Conservation (phyloP, 2,113 vertebrate species). For the Trichechus manatus region DNA sequence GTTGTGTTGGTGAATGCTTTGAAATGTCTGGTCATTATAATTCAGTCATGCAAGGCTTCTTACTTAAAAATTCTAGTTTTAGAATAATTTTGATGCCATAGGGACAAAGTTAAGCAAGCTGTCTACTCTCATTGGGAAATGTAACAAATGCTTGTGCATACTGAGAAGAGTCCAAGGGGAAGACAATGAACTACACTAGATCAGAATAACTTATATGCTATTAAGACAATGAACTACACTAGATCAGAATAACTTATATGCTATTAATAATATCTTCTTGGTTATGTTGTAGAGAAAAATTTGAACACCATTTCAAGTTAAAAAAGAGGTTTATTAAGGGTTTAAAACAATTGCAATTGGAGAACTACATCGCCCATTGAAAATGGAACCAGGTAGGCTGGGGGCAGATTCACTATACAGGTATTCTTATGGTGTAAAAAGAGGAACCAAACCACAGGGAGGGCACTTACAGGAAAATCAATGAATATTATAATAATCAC, state of each 20-base stretch:
- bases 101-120: conserved; percentile 25
- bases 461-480: too few relatives aligned
- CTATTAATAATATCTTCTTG: neutral
- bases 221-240: neutral
- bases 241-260: neutral
- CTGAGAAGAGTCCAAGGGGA: neutral
- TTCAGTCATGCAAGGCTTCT: conserved; percentile 51
- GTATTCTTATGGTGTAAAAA: too few relatives aligned
- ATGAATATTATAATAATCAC: too few relatives aligned
- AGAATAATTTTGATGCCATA: neutral
- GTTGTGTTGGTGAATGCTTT: conserved; percentile 64
- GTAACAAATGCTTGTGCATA: neutral
- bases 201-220: neutral
- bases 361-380: too few relatives aligned
- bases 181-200: neutral
- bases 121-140: neutral
- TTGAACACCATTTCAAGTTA: too few relatives aligned
- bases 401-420: too few relatives aligned
- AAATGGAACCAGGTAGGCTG: too few relatives aligned
- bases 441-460: too few relatives aligned
- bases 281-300: neutral
- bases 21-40: conserved; percentile 59
- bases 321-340: too few relatives aligned
- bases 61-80: conserved; percentile 75
- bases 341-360: too few relatives aligned